These are phyloP conservation scores for Anoura caudifer DNA, from an alignment of 2,113 vertebrate genomes.

Conservation along the genomic window DNA sequence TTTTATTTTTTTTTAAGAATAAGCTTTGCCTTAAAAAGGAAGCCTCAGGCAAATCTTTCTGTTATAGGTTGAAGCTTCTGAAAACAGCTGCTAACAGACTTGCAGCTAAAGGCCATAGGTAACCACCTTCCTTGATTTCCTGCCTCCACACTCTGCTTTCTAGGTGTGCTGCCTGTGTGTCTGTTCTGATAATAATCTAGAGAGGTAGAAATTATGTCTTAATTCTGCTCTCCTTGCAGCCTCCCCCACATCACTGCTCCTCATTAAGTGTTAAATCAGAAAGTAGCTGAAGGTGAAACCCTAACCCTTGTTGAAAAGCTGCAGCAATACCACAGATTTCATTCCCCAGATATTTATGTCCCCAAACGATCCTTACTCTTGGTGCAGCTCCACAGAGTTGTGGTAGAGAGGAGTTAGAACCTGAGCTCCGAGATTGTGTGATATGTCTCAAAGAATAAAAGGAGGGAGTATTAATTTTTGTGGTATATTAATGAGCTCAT, in stretches of 20 bases:
- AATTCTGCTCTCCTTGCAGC: background rate
- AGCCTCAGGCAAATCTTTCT: background rate
- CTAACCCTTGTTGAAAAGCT: background rate
- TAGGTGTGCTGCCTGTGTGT: background rate
- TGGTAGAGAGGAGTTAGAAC: background rate
- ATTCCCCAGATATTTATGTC: background rate
- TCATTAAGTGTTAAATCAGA: background rate
- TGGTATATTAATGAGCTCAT: conserved; percentile 47
- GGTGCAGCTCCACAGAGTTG: background rate
- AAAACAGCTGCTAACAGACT: background rate
- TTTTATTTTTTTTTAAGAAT: background rate
- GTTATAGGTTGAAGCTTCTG: background rate
- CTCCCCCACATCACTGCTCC: background rate
- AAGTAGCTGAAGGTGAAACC: background rate
- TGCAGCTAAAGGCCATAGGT: background rate
- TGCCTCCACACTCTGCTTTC: background rate
- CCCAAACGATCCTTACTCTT: conserved; percentile 11
- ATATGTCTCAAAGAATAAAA: background rate
- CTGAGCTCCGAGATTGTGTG: background rate
- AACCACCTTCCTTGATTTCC: background rate
- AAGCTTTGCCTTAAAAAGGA: background rate
- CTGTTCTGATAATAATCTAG: background rate
- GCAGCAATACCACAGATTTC: background rate
- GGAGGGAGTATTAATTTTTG: background rate
- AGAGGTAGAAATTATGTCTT: background rate